These are phyloP conservation scores for Leptopilina myrica DNA, from an alignment of 2,888 invertebrate genomes.

Conservation along the genomic window DNA sequence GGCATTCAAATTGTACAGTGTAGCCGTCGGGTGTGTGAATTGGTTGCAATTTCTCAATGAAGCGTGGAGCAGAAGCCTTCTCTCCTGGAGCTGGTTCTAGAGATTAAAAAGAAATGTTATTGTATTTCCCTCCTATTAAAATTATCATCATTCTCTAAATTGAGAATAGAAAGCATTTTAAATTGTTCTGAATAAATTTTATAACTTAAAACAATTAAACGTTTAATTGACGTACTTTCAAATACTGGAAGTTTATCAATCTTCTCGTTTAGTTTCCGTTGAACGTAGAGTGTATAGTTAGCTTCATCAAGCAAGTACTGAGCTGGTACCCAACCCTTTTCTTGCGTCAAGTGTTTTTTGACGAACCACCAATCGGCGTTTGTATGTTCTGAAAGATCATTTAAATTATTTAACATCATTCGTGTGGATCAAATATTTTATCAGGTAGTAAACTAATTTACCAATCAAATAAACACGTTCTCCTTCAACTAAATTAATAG, in stretches of 20 bases:
- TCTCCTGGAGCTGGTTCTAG: slow-evolving; percentile 88
- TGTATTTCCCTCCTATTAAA: neutral
- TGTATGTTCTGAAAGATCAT: slow-evolving; percentile 81
- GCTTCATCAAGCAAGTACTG: slow-evolving; percentile 90
- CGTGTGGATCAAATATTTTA: no score
- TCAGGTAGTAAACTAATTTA: slow-evolving; percentile 65
- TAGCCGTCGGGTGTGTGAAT: slow-evolving; percentile 93
- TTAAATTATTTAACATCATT: neutral
- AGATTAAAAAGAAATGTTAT: slow-evolving; percentile 49
- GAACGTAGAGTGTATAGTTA: slow-evolving; percentile 89
- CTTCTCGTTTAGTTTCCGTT: slow-evolving; percentile 92
- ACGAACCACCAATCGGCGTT: slow-evolving; percentile 97
- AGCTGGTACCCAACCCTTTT: slow-evolving; percentile 96
- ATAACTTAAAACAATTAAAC: no score
- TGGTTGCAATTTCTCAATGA: slow-evolving; percentile 90
- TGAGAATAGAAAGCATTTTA: no score
- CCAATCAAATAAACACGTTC: slow-evolving; percentile 91
- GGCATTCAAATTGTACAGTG: slow-evolving; percentile 97
- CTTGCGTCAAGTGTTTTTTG: slow-evolving; percentile 91
- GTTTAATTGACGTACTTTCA: slow-evolving; percentile 84
- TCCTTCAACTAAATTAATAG: slow-evolving; percentile 92
- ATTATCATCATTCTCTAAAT: no score
- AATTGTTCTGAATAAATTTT: neutral
- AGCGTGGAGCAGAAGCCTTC: slow-evolving; percentile 88
- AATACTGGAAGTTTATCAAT: slow-evolving; percentile 94